phyloP scores from a whole-genome alignment of 2,113 vertebrate species.

The Atractosteus spatula region DNA sequence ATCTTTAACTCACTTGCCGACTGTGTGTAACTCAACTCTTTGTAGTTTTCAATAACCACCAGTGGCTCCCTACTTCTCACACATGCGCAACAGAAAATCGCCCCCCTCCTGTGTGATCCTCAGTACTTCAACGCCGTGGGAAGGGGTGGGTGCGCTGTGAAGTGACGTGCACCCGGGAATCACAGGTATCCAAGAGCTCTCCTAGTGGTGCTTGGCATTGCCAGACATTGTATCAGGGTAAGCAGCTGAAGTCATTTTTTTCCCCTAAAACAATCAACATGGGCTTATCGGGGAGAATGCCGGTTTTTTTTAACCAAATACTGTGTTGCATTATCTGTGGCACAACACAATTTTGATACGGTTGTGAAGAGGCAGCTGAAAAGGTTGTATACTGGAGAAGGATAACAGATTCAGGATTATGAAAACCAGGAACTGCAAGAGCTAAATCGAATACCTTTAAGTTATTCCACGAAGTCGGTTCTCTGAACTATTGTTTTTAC shows the following conservation, averaged over 20 bases:
- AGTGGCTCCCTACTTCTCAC: conserved; percentile 14
- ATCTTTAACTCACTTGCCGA: too few relatives aligned
- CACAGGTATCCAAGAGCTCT: conserved; percentile 24
- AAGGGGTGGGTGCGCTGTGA: conserved; percentile 7
- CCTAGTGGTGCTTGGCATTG: not conserved
- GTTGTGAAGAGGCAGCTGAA: too few relatives aligned
- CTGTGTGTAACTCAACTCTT: not conserved
- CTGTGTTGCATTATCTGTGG: too few relatives aligned
- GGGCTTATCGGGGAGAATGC: too few relatives aligned
- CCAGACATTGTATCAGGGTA: not conserved
- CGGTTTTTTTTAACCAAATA: too few relatives aligned
- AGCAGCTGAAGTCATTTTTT: not conserved
- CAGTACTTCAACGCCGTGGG: not conserved
- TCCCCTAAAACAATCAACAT: not conserved
- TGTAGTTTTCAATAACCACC: conserved; percentile 10
- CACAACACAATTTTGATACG: too few relatives aligned
- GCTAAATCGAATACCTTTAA: too few relatives aligned
- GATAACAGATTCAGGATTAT: too few relatives aligned
- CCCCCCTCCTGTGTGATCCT: not conserved
- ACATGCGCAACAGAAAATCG: conserved; percentile 32
- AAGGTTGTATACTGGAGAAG: too few relatives aligned
- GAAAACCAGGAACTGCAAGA: too few relatives aligned
- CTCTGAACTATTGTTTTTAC: too few relatives aligned
- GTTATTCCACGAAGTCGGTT: too few relatives aligned
- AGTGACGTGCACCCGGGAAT: conserved; percentile 28